Conservation (phyloP, 2,888 invertebrate species). For the Lithosia quadra region DNA sequence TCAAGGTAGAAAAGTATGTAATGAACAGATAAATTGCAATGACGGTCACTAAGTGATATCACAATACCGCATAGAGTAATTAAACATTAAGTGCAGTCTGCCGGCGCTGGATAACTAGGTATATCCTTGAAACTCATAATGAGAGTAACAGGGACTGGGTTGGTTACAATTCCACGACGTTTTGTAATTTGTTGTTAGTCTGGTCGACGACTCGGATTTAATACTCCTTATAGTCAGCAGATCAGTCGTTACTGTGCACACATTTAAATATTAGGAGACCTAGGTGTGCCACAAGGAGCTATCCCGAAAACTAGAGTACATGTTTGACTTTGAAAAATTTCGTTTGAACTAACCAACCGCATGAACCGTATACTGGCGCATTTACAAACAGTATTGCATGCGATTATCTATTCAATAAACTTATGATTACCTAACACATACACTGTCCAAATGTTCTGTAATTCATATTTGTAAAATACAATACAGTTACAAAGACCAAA, state of each 20-base stretch:
- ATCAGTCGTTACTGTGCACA: neutral
- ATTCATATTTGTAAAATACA: conserved; percentile 1
- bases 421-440: neutral
- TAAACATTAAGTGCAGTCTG: conserved; percentile 30
- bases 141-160: neutral
- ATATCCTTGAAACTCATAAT: conserved; percentile 9
- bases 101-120: neutral
- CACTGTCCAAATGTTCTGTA: neutral
- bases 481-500: neutral
- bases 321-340: neutral
- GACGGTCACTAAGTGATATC: conserved; percentile 22
- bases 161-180: too few relatives aligned
- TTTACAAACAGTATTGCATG: neutral
- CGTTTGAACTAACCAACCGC: too few relatives aligned
- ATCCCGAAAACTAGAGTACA: neutral
- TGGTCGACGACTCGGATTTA: neutral
- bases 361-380: neutral
- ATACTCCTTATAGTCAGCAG: neutral
- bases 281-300: conserved; percentile 1
- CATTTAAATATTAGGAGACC: too few relatives aligned
- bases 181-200: neutral
- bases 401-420: neutral
- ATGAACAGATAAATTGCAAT: neutral
- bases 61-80: conserved; percentile 43
- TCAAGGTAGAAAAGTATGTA: neutral